Evolutionary conservation across 2,113 vertebrate genomes (phyloP).

Genomic region (Haemorhous mexicanus): DNA sequence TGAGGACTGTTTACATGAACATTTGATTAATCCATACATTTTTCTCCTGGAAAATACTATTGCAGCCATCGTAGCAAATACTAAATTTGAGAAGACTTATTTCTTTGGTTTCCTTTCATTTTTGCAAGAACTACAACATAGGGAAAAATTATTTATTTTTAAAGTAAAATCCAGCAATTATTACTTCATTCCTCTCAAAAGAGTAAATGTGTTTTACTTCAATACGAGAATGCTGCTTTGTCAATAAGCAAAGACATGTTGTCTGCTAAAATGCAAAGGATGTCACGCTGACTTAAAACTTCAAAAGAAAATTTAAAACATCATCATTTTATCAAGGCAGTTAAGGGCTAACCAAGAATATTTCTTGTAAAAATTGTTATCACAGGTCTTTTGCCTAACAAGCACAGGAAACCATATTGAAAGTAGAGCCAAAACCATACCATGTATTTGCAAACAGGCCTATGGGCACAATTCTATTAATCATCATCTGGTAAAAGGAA

Average conservation of each 20-base stretch:
- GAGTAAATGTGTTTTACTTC: not conserved
- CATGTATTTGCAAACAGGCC: not conserved
- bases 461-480: accelerated
- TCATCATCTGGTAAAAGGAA: not conserved
- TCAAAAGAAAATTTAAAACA: not conserved
- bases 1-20: not conserved
- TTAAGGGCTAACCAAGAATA: not conserved
- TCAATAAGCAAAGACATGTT: not conserved
- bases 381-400: not conserved
- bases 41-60: not conserved
- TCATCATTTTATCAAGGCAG: not conserved
- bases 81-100: not conserved
- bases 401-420: not conserved
- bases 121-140: not conserved
- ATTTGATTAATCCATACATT: not conserved
- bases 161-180: not conserved
- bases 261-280: not conserved
- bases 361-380: not conserved
- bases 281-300: not conserved
- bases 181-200: not conserved
- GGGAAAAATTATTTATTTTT: not conserved
- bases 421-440: not conserved
- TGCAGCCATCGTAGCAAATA: not conserved
- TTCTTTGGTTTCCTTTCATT: not conserved
- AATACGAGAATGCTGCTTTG: not conserved